These are phyloP conservation scores for Drosophila austrosaltans DNA, from an alignment of 2,888 invertebrate genomes.

Conservation along the genomic window DNA sequence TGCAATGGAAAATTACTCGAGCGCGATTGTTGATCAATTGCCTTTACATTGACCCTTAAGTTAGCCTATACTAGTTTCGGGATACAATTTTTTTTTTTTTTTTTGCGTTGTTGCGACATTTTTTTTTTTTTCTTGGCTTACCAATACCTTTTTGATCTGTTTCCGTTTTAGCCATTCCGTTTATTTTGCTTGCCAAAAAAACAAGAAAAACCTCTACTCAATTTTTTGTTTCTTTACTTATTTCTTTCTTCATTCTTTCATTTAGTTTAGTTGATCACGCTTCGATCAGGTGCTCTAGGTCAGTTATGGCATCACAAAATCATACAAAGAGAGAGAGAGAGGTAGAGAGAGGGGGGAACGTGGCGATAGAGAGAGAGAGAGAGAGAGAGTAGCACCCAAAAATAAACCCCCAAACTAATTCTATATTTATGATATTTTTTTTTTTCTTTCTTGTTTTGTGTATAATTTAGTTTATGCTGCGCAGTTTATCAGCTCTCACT, in stretches of 20 bases:
- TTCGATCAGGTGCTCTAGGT: slow-evolving; percentile 78
- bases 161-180: neutral
- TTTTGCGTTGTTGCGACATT: neutral
- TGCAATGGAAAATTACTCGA: slow-evolving; percentile 70
- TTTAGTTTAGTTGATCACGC: slow-evolving; percentile 69
- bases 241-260: slow-evolving; percentile 24
- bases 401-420: slow-evolving; percentile 53
- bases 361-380: neutral
- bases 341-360: neutral
- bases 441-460: neutral
- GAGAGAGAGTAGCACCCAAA: slow-evolving; percentile 37
- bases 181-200: slow-evolving; percentile 16
- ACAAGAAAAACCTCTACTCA: neutral
- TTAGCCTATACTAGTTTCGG: slow-evolving; percentile 11
- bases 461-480: slow-evolving; percentile 70
- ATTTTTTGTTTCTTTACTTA: slow-evolving; percentile 2
- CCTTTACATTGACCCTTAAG: slow-evolving; percentile 18
- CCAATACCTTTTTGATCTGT: slow-evolving; percentile 14
- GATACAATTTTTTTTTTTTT: neutral
- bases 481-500: slow-evolving; percentile 61
- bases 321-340: neutral
- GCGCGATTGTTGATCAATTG: slow-evolving; percentile 16
- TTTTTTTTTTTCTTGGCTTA: neutral
- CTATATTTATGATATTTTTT: slow-evolving; percentile 58
- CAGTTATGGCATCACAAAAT: slow-evolving; percentile 66